These are phyloP conservation scores for Botia kubotai DNA, from an alignment of 2,797 vertebrate species.

Conservation along the genomic window DNA sequence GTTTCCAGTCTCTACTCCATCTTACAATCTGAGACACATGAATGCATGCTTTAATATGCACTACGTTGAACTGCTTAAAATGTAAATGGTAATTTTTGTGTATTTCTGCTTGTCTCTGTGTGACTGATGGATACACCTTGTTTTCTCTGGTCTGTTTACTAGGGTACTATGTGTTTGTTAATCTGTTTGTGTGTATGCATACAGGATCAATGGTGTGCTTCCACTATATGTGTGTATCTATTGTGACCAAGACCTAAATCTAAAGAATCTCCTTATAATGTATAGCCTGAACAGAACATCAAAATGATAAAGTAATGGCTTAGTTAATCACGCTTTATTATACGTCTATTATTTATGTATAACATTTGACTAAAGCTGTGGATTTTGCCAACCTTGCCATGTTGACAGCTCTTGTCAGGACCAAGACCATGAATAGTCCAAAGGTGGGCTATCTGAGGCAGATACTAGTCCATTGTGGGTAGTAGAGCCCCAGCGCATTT, in stretches of 20 bases:
- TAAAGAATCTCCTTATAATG: not conserved
- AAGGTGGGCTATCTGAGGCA: slow-evolving; percentile 1
- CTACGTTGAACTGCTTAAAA: not conserved
- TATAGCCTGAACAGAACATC: not conserved
- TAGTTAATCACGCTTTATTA: slow-evolving; percentile 1
- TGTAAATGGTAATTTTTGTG: not conserved
- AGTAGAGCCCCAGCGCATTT: not conserved
- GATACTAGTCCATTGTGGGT: not conserved
- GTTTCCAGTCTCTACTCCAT: no score
- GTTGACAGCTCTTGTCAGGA: no score
- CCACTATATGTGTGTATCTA: not conserved
- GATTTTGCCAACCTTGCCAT: no score
- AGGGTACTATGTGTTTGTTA: not conserved
- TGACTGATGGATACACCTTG: not conserved
- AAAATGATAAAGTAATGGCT: not conserved
- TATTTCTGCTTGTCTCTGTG: not conserved
- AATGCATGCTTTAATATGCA: not conserved
- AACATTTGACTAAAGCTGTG: not conserved
- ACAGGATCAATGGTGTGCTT: not conserved
- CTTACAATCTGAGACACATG: not conserved
- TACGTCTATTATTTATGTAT: slow-evolving; percentile 6
- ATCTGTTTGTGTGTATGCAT: not conserved
- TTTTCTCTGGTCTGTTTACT: not conserved
- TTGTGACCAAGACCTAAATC: not conserved
- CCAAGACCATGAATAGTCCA: not conserved